These are phyloP conservation scores for Eulemur albifrons DNA, from an alignment of 2,797 vertebrate species.

Conservation along the genomic window DNA sequence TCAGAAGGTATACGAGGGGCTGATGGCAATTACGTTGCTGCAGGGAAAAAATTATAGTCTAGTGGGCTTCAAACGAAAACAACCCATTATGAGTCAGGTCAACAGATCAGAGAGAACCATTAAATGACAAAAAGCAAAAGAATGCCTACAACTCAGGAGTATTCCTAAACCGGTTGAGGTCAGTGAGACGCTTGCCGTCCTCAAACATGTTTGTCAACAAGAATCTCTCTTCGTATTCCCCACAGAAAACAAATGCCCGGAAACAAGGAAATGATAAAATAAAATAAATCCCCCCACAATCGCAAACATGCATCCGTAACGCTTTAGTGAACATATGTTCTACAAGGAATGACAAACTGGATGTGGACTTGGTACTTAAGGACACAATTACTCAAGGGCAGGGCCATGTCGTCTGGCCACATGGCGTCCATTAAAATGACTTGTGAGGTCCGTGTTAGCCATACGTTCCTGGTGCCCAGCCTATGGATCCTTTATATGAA, in stretches of 20 bases:
- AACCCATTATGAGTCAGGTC: conserved; percentile 44
- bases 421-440: too few species aligned
- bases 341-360: neutral
- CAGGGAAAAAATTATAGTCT: conserved; percentile 32
- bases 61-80: conserved; percentile 38
- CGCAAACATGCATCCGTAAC: neutral
- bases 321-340: neutral
- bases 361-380: neutral
- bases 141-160: neutral
- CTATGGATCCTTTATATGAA: neutral
- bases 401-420: neutral
- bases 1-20: neutral
- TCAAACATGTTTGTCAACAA: conserved; percentile 2
- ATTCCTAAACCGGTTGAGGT: neutral
- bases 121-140: conserved; percentile 39
- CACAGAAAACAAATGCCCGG: neutral
- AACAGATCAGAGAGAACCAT: neutral
- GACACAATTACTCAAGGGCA: neutral
- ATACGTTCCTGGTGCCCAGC: neutral
- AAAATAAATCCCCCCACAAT: neutral
- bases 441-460: neutral
- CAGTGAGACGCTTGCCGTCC: neutral
- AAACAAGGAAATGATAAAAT: neutral
- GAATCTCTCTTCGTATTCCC: neutral
- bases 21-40: conserved; percentile 18